phyloP scores from a whole-genome alignment of 2,113 vertebrate genomes.

The Notarius quadriscutis region DNA sequence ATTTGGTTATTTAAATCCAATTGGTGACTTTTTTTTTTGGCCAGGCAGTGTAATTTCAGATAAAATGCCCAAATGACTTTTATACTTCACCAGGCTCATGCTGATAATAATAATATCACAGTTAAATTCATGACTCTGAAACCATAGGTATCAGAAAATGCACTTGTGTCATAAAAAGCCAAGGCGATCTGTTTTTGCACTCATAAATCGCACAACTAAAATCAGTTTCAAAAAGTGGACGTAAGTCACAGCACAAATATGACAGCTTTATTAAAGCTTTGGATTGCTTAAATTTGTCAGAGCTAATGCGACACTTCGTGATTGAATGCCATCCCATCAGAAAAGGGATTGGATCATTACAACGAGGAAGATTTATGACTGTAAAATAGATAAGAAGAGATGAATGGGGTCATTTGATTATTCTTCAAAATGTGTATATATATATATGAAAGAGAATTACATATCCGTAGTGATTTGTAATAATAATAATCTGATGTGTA shows the following conservation, averaged over 20 bases:
- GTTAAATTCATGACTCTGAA: conserved; percentile 15
- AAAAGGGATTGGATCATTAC: conserved; percentile 36
- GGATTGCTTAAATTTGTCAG: conserved; percentile 55
- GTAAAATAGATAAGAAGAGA: conserved; percentile 34
- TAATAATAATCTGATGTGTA: conserved; percentile 3
- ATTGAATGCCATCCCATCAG: conserved; percentile 41
- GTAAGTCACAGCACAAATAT: conserved; percentile 53
- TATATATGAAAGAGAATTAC: background rate
- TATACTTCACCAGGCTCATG: conserved; percentile 1
- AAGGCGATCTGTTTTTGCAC: conserved; percentile 13
- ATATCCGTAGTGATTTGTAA: conserved; percentile 8
- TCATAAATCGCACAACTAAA: conserved; percentile 54
- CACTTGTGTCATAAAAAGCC: conserved; percentile 36
- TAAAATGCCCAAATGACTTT: background rate
- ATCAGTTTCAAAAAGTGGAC: conserved; percentile 51
- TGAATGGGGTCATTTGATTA: conserved; percentile 24
- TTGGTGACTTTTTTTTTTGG: too few relatives aligned
- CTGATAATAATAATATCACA: conserved; percentile 25
- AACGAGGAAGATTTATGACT: conserved; percentile 28
- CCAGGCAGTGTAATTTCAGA: background rate
- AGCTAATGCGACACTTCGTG: conserved; percentile 56
- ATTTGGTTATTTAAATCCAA: too few relatives aligned
- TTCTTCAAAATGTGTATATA: background rate
- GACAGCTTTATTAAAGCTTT: conserved; percentile 61
- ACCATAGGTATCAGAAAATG: conserved; percentile 29